These are phyloP conservation scores for Hafferia zeledoni DNA, from an alignment of 2,797 vertebrate genomes.

Conservation along the genomic window DNA sequence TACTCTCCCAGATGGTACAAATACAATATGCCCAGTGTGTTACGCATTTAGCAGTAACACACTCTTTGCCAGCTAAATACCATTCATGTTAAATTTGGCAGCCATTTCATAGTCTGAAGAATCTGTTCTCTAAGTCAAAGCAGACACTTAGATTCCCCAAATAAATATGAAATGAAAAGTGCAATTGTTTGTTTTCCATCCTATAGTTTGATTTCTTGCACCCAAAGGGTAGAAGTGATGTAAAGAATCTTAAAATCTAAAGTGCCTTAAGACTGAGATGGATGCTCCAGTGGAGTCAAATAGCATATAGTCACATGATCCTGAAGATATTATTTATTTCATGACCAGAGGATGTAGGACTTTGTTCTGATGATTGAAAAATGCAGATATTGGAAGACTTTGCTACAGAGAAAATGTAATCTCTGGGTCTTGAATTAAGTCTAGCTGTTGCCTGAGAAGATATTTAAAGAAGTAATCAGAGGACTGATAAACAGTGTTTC, in stretches of 20 bases:
- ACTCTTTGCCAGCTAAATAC: slow-evolving; percentile 19
- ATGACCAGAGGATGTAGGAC: neutral
- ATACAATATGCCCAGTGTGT: slow-evolving; percentile 54
- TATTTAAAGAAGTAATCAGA: neutral
- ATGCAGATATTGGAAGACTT: neutral
- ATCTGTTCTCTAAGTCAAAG: neutral
- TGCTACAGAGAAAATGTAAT: neutral
- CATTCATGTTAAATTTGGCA: slow-evolving; percentile 27
- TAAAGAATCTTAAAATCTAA: neutral
- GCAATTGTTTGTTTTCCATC: neutral
- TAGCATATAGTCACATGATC: neutral
- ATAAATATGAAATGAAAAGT: neutral
- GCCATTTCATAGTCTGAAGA: neutral
- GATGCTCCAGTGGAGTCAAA: neutral
- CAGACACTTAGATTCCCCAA: neutral
- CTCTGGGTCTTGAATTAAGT: neutral
- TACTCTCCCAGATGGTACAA: slow-evolving; percentile 60
- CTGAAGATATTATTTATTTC: neutral
- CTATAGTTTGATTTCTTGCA: neutral
- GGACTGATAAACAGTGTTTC: neutral
- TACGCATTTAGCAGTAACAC: slow-evolving; percentile 10
- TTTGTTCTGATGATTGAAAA: neutral
- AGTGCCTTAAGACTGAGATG: neutral
- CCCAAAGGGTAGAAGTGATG: neutral
- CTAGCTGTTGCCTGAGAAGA: neutral